phyloP scores from a whole-genome alignment of 2,888 invertebrate genomes.

The Drosophila antonietae region DNA sequence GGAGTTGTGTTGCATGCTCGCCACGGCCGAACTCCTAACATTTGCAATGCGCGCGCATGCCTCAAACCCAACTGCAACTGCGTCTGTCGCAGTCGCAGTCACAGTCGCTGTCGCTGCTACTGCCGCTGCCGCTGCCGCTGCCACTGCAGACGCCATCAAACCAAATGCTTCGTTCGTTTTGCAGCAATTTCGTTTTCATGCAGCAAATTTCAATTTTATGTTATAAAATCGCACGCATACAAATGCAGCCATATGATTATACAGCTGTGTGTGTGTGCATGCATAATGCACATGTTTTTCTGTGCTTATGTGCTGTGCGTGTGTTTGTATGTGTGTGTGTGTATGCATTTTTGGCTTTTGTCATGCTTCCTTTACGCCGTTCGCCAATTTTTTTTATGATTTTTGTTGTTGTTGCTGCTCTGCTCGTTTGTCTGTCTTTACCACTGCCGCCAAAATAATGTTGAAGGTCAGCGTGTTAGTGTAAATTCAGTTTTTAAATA shows the following conservation, averaged over 20 bases:
- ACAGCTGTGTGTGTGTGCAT: constrained; percentile 19
- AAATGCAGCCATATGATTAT: constrained; percentile 30
- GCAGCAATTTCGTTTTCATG: constrained; percentile 79
- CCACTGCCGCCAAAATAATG: constrained; percentile 59
- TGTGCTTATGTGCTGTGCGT: constrained; percentile 10
- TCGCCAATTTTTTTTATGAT: constrained; percentile 41
- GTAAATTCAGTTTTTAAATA: constrained; percentile 50
- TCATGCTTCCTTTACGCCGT: constrained; percentile 59
- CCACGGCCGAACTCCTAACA: constrained; percentile 30
- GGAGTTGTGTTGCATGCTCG: constrained; percentile 56
- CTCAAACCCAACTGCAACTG: constrained; percentile 47
- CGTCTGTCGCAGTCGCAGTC: constrained; percentile 6
- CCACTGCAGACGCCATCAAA: constrained; percentile 8
- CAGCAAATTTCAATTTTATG: constrained; percentile 79
- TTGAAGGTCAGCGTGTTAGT: constrained; percentile 79
- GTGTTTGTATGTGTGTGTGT: neutral
- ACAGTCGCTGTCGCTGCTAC: neutral
- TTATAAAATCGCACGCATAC: constrained; percentile 61
- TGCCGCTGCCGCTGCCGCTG: constrained; percentile 3
- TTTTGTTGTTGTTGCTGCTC: constrained; percentile 9
- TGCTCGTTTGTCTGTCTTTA: constrained; percentile 8
- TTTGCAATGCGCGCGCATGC: constrained; percentile 67
- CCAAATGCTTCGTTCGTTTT: constrained; percentile 57
- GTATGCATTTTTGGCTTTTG: constrained; percentile 57
- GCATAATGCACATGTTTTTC: constrained; percentile 39